A percentile compares a stretch with the other conserved stretches of the same genome.
phyloP scores from a whole-genome alignment of 2,888 invertebrate species.

The Yponomeuta evonymella region DNA sequence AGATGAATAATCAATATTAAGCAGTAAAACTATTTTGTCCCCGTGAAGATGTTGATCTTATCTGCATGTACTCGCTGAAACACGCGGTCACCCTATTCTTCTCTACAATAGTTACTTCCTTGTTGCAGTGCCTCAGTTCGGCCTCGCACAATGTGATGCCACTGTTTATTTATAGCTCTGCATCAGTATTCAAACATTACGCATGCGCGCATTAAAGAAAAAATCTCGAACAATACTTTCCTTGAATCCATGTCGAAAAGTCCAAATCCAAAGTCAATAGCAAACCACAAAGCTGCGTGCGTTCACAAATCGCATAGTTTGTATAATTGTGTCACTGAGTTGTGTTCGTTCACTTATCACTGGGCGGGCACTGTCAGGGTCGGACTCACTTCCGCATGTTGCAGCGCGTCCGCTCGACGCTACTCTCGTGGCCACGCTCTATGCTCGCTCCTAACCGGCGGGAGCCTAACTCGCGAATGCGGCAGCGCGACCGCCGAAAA shows the following conservation, averaged over 20 bases:
- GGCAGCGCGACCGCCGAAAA: conserved; percentile 61
- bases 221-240: conserved; percentile 64
- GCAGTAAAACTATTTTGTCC: background rate
- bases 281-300: conserved; percentile 59
- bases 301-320: conserved; percentile 69
- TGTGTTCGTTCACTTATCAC: conserved; percentile 54
- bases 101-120: conserved; percentile 23
- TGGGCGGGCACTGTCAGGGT: conserved; percentile 23
- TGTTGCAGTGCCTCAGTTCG: conserved; percentile 32
- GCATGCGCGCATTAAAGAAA: conserved; percentile 7
- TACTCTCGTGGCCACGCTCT: conserved; percentile 22
- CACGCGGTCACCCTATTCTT: background rate
- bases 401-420: conserved; percentile 57
- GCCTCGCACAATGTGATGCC: conserved; percentile 3
- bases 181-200: conserved; percentile 11
- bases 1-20: conserved; percentile 32
- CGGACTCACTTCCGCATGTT: conserved; percentile 71
- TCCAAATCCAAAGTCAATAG: conserved; percentile 59
- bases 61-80: conserved; percentile 49
- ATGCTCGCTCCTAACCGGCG: conserved; percentile 56
- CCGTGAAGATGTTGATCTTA: conserved; percentile 28
- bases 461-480: conserved; percentile 73
- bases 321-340: conserved; percentile 47
- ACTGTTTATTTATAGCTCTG: conserved; percentile 9
- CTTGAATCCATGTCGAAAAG: conserved; percentile 67